Percentiles rank a stretch among this genome's conserved stretches.
These are phyloP conservation scores for Rhingia rostrata DNA, from an alignment of 2,888 invertebrate species.

Conservation along the genomic window DNA sequence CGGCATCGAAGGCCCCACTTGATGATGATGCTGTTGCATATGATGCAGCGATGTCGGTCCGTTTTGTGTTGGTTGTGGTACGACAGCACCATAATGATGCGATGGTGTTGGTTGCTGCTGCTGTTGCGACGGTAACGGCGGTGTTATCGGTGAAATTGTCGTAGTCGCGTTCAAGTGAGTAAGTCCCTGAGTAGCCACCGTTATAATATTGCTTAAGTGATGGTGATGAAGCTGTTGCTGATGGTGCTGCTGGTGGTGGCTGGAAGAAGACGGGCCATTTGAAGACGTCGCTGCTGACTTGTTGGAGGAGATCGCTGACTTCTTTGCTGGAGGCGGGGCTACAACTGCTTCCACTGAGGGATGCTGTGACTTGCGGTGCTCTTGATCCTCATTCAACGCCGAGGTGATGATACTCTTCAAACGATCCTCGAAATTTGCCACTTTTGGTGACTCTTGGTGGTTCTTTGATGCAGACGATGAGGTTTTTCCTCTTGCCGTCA, in stretches of 20 bases:
- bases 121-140: conserved; percentile 77
- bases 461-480: conserved; percentile 69
- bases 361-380: conserved; percentile 80
- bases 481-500: conserved; percentile 38
- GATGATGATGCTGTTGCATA: conserved; percentile 52
- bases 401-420: conserved; percentile 93
- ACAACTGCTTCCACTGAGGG: conserved; percentile 78
- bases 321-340: conserved; percentile 58
- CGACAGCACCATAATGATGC: conserved; percentile 50
- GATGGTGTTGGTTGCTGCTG: conserved; percentile 64
- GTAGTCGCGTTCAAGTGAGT: conserved; percentile 82
- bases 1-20: conserved; percentile 41
- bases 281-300: conserved; percentile 77
- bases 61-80: conserved; percentile 47
- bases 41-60: conserved; percentile 60
- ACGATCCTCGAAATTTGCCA: conserved; percentile 94
- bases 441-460: conserved; percentile 89
- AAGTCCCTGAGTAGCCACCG: conserved; percentile 81
- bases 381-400: conserved; percentile 93
- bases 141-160: conserved; percentile 82
- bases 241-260: conserved; percentile 75
- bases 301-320: conserved; percentile 77
- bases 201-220: conserved; percentile 81
- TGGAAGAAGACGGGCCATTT: conserved; percentile 26
- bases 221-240: conserved; percentile 77